phyloP scores from a whole-genome alignment of 2,113 vertebrate species.

The Engystomops pustulosus region DNA sequence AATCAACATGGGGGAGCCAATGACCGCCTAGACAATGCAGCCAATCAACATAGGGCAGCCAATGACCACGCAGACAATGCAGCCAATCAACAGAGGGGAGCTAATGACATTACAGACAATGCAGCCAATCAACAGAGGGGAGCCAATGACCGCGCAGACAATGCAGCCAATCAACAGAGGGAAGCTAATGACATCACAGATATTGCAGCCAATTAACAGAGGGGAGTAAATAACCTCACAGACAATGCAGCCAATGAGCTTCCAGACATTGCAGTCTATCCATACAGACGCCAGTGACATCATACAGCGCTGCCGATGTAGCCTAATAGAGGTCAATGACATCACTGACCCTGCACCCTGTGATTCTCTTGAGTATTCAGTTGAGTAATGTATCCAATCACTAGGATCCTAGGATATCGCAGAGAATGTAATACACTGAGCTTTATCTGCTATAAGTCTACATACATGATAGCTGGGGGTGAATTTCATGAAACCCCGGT shows the following conservation, averaged over 20 bases:
- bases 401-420: too few species aligned
- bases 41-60: too few species aligned
- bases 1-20: not conserved
- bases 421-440: too few species aligned
- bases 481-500: too few species aligned
- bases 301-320: not conserved
- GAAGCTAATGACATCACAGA: not conserved
- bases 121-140: not conserved
- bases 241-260: not conserved
- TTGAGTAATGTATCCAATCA: too few species aligned
- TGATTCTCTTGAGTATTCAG: too few species aligned
- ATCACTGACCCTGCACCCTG: not conserved
- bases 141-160: not conserved
- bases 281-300: not conserved
- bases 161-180: not conserved
- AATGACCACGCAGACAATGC: not conserved
- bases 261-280: not conserved
- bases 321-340: not conserved
- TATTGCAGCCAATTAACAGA: not conserved
- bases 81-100: not conserved
- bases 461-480: too few species aligned
- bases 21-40: too few species aligned
- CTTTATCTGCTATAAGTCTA: too few species aligned
- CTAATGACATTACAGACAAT: not conserved
- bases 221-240: not conserved